Base-by-base conservation (phyloP, 2,888 invertebrate species). In the Pandemis corylana region DNA sequence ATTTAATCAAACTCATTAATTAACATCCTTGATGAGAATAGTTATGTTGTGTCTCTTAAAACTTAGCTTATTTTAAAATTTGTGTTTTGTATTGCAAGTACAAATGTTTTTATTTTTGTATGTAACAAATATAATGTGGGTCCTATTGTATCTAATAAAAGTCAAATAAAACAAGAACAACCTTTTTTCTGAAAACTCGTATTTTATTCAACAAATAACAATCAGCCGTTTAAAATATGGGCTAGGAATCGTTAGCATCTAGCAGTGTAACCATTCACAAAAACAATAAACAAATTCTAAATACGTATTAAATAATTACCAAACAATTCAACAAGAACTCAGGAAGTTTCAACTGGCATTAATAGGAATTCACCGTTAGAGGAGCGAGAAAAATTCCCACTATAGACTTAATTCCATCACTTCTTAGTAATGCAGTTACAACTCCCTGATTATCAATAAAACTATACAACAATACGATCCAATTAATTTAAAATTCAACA, bases 191-290 rank as follows among this genome's bases (percentile, higher is more conserved):
- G 81, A 67, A 66, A 59, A 64, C 81, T 78, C 76, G 78, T 81
- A 61, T 88, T 88, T 87, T 87, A 89, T 86, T 89, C 49, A 87
- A 85, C 79, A 81, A 79, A 81, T 75, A 64, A 78, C 78, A 80
- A 72, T 76, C 67, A 81, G 75, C 79, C 71, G 73, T 68, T 36
- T 62, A 78, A 69, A 51, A 68, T 79, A 76, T 20, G 4, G 10
- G n/a, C 5, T 42, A 49, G 41, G 28, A 46, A 51, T n/a, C 28
- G 28, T 59, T 28, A 56, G 15, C 53, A n/a, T 63, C 42, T 63
- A 63, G 63, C 42, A 42, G 10, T 10, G 42, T 15, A 46, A 46
- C 46, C 5, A 5, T 46, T 46, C 13, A 13, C 20, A 46, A 46
- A 56, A 64, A 64, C 20, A 46, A 64, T 59, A 5, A 64, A 46